phyloP scores from a whole-genome alignment of 2,113 vertebrate genomes.

The Nothoprocta perdicaria region DNA sequence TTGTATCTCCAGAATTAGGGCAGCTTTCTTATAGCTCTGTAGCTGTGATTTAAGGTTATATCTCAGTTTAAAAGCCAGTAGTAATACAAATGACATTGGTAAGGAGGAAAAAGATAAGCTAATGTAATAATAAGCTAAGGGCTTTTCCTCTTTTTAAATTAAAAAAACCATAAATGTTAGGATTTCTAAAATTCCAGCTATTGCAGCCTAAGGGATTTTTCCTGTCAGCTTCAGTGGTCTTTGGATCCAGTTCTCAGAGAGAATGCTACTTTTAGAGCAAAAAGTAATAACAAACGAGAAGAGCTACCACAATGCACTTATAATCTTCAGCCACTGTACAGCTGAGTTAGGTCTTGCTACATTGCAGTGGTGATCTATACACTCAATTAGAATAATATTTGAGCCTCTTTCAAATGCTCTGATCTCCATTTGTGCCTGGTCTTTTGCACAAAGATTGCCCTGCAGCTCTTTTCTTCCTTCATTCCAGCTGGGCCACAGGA shows the following conservation, averaged over 20 bases:
- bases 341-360: not conserved
- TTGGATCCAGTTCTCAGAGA: not conserved
- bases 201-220: constrained; percentile 1
- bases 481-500: not conserved
- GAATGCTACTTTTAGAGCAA: not conserved
- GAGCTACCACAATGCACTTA: not conserved
- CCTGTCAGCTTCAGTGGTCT: not conserved
- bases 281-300: not conserved
- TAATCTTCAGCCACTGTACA: not conserved
- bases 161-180: not conserved
- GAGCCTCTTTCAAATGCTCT: not conserved
- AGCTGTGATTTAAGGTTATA: constrained; percentile 24
- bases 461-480: not conserved
- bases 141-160: not conserved
- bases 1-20: constrained; percentile 25
- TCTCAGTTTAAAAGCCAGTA: not conserved
- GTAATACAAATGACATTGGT: not conserved
- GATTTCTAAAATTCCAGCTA: not conserved
- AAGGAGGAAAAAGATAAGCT: not conserved
- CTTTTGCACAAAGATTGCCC: not conserved
- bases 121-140: not conserved
- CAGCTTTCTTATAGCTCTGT: not conserved
- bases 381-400: not conserved
- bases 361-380: not conserved
- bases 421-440: not conserved